A percentile compares a stretch with the other conserved stretches of the same genome.
Evolutionary conservation across 2,113 vertebrate species (phyloP).

Genomic region (Ptilonorhynchus violaceus): DNA sequence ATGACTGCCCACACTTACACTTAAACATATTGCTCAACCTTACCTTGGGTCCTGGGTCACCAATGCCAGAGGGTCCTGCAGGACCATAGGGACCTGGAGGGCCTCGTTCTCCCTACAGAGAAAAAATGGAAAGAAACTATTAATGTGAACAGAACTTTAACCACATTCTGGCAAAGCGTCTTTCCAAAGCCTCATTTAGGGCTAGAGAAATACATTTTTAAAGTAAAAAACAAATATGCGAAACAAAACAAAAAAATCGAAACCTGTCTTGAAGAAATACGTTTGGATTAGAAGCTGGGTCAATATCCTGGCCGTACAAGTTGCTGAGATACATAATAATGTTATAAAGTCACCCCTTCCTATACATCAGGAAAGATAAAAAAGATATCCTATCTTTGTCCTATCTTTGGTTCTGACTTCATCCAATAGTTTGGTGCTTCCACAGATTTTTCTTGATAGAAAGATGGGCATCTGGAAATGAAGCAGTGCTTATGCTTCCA

Average conservation of each 20-base stretch:
- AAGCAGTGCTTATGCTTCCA: neutral
- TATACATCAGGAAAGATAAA: neutral
- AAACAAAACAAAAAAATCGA: neutral
- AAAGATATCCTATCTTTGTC: neutral
- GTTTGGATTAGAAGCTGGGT: neutral
- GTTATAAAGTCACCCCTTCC: neutral
- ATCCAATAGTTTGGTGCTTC: neutral
- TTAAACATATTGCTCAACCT: neutral
- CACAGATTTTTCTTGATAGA: neutral
- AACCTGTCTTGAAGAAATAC: neutral
- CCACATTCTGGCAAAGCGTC: neutral
- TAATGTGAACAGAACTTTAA: neutral
- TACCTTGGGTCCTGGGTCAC: constrained; percentile 86
- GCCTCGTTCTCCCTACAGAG: constrained; percentile 74
- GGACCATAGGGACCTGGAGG: constrained; percentile 77
- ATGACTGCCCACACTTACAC: neutral
- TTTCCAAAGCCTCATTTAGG: neutral
- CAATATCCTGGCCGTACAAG: neutral
- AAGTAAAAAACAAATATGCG: neutral
- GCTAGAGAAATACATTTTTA: neutral
- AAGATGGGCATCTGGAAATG: neutral
- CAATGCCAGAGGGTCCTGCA: constrained; percentile 76
- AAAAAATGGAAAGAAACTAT: neutral
- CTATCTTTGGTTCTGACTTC: neutral
- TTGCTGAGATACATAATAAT: neutral